Conservation (phyloP, 2,888 invertebrate genomes). For the Cosmopolites sordidus region DNA sequence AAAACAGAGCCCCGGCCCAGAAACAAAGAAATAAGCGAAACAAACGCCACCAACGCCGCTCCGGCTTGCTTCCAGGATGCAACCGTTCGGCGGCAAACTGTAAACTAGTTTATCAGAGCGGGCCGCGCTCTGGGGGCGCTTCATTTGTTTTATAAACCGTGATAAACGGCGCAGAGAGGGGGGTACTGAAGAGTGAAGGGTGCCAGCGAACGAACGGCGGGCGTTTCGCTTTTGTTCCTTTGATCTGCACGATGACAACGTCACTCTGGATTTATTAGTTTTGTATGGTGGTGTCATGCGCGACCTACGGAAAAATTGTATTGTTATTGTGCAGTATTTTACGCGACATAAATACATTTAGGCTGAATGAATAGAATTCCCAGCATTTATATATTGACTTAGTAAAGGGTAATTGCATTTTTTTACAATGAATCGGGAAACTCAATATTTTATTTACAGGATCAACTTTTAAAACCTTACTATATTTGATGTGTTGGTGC, state of each 20-base stretch:
- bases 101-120: constrained; percentile 28
- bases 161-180: constrained; percentile 22
- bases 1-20: constrained; percentile 9
- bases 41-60: constrained; percentile 10
- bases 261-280: not conserved
- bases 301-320: not conserved
- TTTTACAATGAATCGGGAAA: not conserved
- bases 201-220: not conserved
- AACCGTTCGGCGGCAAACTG: constrained; percentile 26
- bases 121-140: constrained; percentile 22
- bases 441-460: too few species aligned
- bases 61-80: constrained; percentile 24
- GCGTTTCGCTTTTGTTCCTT: constrained; percentile 9
- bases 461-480: too few species aligned
- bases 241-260: constrained; percentile 17
- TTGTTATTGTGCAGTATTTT: not conserved
- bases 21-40: constrained; percentile 23
- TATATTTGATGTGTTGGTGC: too few species aligned
- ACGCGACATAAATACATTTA: too few species aligned
- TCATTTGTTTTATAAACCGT: constrained; percentile 28
- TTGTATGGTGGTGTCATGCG: not conserved
- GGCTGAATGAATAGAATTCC: too few species aligned
- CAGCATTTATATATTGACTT: too few species aligned
- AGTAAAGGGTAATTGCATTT: not conserved
- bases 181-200: not conserved